Evolutionary conservation across 2,797 vertebrate genomes (phyloP), one percentile per base, ranked within the genome.

Genomic region (Fundulus diaphanus): DNA sequence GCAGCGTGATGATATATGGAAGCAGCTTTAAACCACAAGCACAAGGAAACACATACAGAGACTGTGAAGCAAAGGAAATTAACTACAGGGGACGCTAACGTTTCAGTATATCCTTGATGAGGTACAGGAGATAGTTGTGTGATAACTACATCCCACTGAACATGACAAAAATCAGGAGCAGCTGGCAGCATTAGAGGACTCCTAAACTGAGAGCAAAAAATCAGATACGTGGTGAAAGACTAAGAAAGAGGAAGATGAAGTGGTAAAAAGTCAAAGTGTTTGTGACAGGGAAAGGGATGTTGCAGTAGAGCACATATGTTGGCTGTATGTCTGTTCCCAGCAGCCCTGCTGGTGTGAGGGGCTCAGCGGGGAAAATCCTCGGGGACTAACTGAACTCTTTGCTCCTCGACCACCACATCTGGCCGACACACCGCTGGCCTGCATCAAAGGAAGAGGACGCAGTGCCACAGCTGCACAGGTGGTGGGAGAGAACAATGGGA

Each of bases 311-410:
- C 81, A 74, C 52, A 72, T 46, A 66, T 70, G 79, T 68, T 1
- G 13, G 56, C 73, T 86, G 65, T 27, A 59, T 79, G 74, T 56
- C 48, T 81, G 63, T 42, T 76, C 44, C 63, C 79, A 71, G 79
- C 8, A 5, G 80, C 49, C 22, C 65, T 49, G 79, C 67, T 48
- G 78, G 81, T 63, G 76, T n/a, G 11, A 82, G 73, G 44, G 73
- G 75, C 70, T 92, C 77, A 79, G 72, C 16, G 75, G 70, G 72
- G n/a, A 61, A 87, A 85, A 88, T 88, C 88, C 59, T 22, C 57
- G 6, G 73, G 70, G 89, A 90, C 87, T 83, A 87, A 78, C 31
- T 90, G 88, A 90, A 92, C 86, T 89, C 78, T 89, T 84, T n/a
- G 42, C 79, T 87, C 75, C 59, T 83, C 79, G 79, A 79, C 81